Evolutionary conservation across 2,797 vertebrate species (phyloP).

Genomic region (Sphenopsis melanotis): DNA sequence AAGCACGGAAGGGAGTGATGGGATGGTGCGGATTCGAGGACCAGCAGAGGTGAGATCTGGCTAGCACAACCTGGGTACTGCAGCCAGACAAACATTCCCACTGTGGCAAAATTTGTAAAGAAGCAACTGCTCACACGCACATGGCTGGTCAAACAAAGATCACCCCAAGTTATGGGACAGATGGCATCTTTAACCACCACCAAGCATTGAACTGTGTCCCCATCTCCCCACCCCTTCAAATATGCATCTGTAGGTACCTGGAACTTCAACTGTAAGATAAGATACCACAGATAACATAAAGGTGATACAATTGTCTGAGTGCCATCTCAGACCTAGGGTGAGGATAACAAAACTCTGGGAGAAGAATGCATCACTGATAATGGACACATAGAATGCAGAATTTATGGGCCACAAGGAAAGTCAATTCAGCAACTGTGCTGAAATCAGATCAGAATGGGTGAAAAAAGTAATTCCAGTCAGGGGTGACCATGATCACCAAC

Average conservation of each 20-base stretch:
- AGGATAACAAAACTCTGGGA: neutral
- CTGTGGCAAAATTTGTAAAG: neutral
- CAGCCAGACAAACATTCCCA: neutral
- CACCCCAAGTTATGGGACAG: neutral
- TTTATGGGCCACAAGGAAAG: neutral
- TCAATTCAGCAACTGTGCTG: neutral
- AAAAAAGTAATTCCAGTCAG: neutral
- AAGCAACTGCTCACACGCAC: rapidly evolving
- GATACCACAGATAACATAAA: neutral
- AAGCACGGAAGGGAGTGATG: neutral
- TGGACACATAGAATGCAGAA: neutral
- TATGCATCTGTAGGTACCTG: neutral
- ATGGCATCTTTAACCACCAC: neutral
- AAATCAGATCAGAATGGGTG: neutral
- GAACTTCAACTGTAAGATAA: neutral
- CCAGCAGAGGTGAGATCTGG: neutral
- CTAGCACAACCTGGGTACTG: no score
- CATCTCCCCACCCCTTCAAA: neutral
- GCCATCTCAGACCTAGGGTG: neutral
- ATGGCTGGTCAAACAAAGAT: neutral
- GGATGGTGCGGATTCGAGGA: neutral
- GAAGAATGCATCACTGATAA: neutral
- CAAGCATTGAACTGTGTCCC: neutral
- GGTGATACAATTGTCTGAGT: neutral
- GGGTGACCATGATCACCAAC: neutral